These are phyloP conservation scores for Bucorvus abyssinicus DNA, from an alignment of 2,797 vertebrate species.

Conservation along the genomic window DNA sequence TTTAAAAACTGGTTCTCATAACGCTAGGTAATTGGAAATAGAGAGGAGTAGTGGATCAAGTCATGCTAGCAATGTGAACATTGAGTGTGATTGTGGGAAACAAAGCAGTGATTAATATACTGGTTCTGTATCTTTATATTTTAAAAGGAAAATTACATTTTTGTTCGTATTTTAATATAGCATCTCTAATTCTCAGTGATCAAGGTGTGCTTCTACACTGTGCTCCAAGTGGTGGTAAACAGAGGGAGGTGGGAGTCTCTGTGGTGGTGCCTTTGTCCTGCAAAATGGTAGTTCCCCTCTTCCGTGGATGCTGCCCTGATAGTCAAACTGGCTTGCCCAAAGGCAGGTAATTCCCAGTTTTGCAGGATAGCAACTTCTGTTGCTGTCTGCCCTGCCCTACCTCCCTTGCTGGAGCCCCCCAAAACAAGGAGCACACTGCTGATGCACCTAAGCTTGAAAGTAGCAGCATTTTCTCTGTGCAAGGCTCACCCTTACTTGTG, in stretches of 20 bases:
- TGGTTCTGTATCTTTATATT: background rate
- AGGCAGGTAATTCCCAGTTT: background rate
- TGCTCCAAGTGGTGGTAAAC: background rate
- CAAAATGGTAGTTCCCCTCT: background rate
- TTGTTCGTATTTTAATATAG: background rate
- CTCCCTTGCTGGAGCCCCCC: background rate
- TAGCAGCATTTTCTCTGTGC: background rate
- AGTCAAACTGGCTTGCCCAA: background rate
- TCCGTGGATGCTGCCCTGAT: background rate
- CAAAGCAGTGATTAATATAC: background rate
- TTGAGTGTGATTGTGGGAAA: background rate
- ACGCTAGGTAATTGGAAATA: background rate
- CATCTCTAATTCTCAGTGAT: background rate
- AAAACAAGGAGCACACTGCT: background rate
- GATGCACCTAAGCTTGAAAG: background rate
- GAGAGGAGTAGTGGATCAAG: background rate
- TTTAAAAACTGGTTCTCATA: background rate
- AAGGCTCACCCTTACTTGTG: background rate
- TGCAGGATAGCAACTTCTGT: background rate
- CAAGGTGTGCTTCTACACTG: background rate
- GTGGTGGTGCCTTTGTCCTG: background rate
- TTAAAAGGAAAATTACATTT: background rate
- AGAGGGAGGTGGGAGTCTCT: background rate
- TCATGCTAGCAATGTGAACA: background rate
- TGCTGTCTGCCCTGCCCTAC: background rate